Percentiles rank a stretch among this genome's conserved stretches.
These are phyloP conservation scores for Trichoplusia ni DNA, from an alignment of 1,140 invertebrate genomes.

Conservation along the genomic window DNA sequence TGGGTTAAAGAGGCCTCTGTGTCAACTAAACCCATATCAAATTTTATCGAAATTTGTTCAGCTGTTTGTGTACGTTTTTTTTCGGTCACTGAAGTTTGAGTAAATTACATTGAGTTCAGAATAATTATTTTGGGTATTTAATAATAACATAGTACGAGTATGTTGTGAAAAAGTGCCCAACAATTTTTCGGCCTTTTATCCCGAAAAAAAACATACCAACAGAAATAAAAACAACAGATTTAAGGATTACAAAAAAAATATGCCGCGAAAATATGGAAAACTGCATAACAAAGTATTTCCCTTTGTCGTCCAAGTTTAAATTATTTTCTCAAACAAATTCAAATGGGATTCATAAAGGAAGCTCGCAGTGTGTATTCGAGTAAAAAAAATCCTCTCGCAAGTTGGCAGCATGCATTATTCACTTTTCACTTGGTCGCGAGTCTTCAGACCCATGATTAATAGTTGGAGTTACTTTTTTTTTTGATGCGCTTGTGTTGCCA, in stretches of 20 bases:
- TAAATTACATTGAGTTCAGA: too few relatives aligned
- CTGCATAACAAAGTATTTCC: constrained; percentile 29
- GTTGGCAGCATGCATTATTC: constrained; percentile 51
- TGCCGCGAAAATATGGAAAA: constrained; percentile 2
- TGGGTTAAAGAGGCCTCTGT: too few relatives aligned
- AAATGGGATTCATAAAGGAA: constrained; percentile 52
- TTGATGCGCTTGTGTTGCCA: too few relatives aligned
- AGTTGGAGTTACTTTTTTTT: not conserved
- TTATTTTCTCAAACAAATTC: constrained; percentile 34
- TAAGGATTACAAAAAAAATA: constrained; percentile 3
- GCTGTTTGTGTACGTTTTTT: too few relatives aligned
- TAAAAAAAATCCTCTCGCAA: constrained; percentile 35
- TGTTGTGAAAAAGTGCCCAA: too few relatives aligned
- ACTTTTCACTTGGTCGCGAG: constrained; percentile 31
- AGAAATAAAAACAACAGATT: not conserved
- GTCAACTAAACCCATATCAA: too few relatives aligned
- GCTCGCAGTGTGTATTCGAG: constrained; percentile 37
- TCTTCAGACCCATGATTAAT: constrained; percentile 27
- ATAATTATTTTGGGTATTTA: too few relatives aligned
- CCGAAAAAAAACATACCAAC: not conserved
- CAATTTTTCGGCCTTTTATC: too few relatives aligned
- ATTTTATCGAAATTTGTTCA: too few relatives aligned
- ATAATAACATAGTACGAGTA: too few relatives aligned
- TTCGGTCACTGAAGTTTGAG: too few relatives aligned
- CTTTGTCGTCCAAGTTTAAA: constrained; percentile 26